A percentile compares a stretch with the other conserved stretches of the same genome.
Conservation (phyloP, 2,888 invertebrate genomes). For the Ypsolopha scabrella region DNA sequence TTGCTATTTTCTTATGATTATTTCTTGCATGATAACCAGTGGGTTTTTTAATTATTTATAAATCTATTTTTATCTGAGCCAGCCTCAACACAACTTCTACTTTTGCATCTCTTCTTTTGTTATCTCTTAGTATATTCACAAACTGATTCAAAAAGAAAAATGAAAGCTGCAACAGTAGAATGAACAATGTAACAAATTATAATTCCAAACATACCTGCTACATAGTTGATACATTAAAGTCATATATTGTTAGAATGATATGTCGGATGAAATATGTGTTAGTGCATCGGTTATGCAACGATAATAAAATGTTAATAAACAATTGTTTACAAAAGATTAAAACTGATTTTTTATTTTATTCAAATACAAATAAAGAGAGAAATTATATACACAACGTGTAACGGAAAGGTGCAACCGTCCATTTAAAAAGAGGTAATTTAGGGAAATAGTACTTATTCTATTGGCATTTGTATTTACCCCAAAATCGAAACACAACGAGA, state of each 20-base stretch:
- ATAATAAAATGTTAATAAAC: conserved; percentile 71
- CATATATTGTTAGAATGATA: conserved; percentile 54
- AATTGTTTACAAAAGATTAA: conserved; percentile 71
- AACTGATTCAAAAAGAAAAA: conserved; percentile 58
- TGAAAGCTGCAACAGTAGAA: conserved; percentile 48
- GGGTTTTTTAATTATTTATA: conserved; percentile 28
- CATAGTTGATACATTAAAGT: conserved; percentile 38
- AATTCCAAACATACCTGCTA: conserved; percentile 58
- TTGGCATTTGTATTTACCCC: no score
- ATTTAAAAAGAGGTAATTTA: no score
- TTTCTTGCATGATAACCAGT: conserved; percentile 49
- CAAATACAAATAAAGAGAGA: no score
- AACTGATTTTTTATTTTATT: conserved; percentile 26
- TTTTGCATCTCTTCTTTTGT: conserved; percentile 23
- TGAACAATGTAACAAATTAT: conserved; percentile 34
- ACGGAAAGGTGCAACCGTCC: no score
- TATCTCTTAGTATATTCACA: conserved; percentile 64
- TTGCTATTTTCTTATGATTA: conserved; percentile 42
- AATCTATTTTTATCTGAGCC: conserved; percentile 27
- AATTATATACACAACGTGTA: no score
- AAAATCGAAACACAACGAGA: no score
- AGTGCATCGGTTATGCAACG: conserved; percentile 51
- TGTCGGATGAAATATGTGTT: conserved; percentile 51
- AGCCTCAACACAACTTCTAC: conserved; percentile 28
- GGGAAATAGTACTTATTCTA: no score